Percentiles rank a stretch among this genome's conserved stretches.
Conservation (phyloP, 2,888 invertebrate species). For the Choreutis nemorana region DNA sequence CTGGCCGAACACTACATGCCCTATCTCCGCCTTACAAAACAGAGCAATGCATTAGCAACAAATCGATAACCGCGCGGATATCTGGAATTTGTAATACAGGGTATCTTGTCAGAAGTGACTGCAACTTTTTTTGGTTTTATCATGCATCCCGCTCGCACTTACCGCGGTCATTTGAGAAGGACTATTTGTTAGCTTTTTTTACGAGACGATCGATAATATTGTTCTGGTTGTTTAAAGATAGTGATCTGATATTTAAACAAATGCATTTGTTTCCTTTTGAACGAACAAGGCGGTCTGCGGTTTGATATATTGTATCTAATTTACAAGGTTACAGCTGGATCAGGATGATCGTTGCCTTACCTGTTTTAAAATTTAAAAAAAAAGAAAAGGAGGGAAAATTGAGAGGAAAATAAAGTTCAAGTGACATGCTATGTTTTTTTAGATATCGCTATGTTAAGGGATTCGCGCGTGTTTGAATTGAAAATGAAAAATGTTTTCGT, state of each 20-base stretch:
- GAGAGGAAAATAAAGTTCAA: no score
- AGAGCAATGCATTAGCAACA: constrained; percentile 20
- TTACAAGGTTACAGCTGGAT: no score
- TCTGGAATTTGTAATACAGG: constrained; percentile 14
- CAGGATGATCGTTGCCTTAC: no score
- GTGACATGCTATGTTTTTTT: no score
- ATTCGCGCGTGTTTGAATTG: no score
- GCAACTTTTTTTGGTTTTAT: constrained; percentile 12
- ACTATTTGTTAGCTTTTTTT: constrained; percentile 26
- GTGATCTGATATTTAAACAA: constrained; percentile 30
- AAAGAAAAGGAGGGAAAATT: no score
- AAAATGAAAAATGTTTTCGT: no score
- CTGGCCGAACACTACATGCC: constrained; percentile 13
- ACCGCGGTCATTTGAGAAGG: constrained; percentile 30
- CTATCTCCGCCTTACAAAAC: constrained; percentile 9
- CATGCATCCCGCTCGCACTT: constrained; percentile 23
- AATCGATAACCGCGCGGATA: constrained; percentile 15
- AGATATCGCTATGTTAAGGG: no score
- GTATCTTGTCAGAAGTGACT: constrained; percentile 24
- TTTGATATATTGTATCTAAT: no score
- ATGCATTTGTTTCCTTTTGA: no score
- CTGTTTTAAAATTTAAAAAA: no score
- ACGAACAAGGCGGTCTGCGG: no score
- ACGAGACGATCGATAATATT: constrained; percentile 41
- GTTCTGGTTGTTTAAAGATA: constrained; percentile 37